phyloP scores from a whole-genome alignment of 2,797 vertebrate genomes.

The Hippoglossus hippoglossus region DNA sequence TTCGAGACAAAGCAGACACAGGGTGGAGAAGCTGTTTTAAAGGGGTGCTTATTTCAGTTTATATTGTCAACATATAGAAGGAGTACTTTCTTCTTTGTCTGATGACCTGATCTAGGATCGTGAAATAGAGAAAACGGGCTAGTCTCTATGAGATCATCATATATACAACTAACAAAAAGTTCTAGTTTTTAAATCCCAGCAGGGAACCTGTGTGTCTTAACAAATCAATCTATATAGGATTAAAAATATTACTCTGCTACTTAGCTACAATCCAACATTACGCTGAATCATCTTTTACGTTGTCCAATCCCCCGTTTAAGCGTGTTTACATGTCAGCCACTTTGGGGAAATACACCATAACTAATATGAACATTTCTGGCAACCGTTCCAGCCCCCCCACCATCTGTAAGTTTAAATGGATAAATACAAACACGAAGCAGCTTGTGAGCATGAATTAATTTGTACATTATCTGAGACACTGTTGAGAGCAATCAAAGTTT shows the following conservation, averaged over 20 bases:
- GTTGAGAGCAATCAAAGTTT: constrained; percentile 8
- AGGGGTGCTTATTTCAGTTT: not conserved
- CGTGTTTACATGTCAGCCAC: not conserved
- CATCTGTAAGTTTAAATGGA: constrained; percentile 16
- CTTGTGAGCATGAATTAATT: constrained; percentile 19
- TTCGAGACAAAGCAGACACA: not conserved
- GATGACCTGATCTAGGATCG: not conserved
- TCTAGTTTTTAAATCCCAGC: too few relatives aligned
- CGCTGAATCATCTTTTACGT: too few relatives aligned
- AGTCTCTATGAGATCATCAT: too few relatives aligned
- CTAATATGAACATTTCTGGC: not conserved
- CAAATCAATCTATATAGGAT: too few relatives aligned
- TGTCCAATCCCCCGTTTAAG: not conserved
- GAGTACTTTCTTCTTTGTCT: not conserved
- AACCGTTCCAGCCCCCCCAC: not conserved
- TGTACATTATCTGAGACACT: constrained; percentile 1
- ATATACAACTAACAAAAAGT: too few relatives aligned
- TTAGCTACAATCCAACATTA: too few relatives aligned
- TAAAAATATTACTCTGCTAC: too few relatives aligned
- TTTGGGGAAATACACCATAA: not conserved
- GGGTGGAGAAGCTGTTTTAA: not conserved
- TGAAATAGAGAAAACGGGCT: too few relatives aligned
- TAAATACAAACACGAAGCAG: constrained; percentile 10
- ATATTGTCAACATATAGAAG: not conserved
- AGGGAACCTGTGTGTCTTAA: too few relatives aligned